Evolutionary conservation across 2,113 vertebrate genomes (phyloP), one percentile per base, ranked within the genome.

Genomic region (Gyps fulvus): DNA sequence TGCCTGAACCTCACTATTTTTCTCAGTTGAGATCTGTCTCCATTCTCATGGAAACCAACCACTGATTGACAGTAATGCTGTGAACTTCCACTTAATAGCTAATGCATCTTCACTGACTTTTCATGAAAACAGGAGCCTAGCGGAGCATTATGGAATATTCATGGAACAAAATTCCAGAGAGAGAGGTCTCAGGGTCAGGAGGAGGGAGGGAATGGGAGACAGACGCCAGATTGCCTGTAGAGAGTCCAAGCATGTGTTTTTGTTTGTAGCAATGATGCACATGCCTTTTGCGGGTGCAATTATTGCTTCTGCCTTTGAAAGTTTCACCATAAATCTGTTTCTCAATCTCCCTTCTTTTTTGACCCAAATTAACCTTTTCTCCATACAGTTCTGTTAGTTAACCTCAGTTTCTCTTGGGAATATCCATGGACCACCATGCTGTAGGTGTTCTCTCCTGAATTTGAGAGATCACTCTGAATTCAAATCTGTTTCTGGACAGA

Each of bases 191-290:
- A 14, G 84, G 95, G 96, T 97, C 94, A 97, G 94, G 40, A 95
- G 81, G 93, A 97, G 95, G 91, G 94, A 96, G 95, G 95, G 94
- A 95, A 95, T 97, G 78, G 90, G 84, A 95, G 87, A 90, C 89
- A 94, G 84, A 95, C 95, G 95, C 97, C 95, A 97, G 95, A 97
- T 95, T 97, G 95, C 96, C 96, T 97, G 94, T 95, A 94, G 93
- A 96, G 97, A 92, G 84, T 96, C 95, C 95, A 97, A 96, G 95
- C 95, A 95, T 97, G 94, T 97, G 95, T 96, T 97, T 97, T 96
- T 97, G 89, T 96, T 97, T 97, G 93, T 95, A 96, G 93, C 87
- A 91, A 90, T 95, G 96, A 97, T 95, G 87, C 94, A 93, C 96
- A 96, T 97, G 96, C 84, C 91, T 97, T 97, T 97, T 97, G 96